Conservation (phyloP, 1,140 invertebrate species). For the Danaus melanippus region DNA sequence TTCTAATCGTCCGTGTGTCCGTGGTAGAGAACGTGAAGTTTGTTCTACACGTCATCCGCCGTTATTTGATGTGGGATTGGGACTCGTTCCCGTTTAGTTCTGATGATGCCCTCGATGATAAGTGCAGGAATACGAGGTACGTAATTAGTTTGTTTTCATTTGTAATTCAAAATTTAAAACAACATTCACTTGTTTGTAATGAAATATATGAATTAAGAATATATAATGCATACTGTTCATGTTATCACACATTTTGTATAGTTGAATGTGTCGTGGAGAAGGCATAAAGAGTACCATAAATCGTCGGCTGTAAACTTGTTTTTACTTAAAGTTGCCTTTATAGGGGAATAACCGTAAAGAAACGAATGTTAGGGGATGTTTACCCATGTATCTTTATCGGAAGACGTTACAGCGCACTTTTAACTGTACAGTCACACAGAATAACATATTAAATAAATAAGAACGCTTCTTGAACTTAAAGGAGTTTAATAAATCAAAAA, state of each 20-base stretch:
- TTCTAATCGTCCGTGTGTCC: conserved; percentile 19
- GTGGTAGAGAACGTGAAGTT: conserved; percentile 38
- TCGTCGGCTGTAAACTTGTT: conserved; percentile 61
- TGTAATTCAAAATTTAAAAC: conserved; percentile 2
- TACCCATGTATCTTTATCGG: conserved; percentile 47
- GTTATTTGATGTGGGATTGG: conserved; percentile 60
- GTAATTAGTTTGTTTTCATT: conserved; percentile 14
- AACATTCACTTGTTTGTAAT: neutral
- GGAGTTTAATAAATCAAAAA: too few species aligned
- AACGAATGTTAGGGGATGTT: conserved; percentile 49
- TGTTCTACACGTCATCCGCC: conserved; percentile 47
- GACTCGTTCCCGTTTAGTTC: conserved; percentile 54
- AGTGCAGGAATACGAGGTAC: conserved; percentile 29
- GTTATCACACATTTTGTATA: conserved; percentile 16
- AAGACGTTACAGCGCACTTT: conserved; percentile 10
- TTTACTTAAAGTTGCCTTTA: conserved; percentile 64
- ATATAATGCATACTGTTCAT: conserved; percentile 7
- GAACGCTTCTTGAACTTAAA: neutral
- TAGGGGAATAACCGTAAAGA: conserved; percentile 63
- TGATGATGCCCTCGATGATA: conserved; percentile 39
- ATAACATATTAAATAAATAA: conserved; percentile 13
- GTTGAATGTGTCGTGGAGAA: conserved; percentile 36
- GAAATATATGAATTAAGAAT: conserved; percentile 7
- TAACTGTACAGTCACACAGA: neutral
- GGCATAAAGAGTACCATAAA: conserved; percentile 52